Conservation (phyloP, 1,140 invertebrate species). For the Campodea augens region DNA sequence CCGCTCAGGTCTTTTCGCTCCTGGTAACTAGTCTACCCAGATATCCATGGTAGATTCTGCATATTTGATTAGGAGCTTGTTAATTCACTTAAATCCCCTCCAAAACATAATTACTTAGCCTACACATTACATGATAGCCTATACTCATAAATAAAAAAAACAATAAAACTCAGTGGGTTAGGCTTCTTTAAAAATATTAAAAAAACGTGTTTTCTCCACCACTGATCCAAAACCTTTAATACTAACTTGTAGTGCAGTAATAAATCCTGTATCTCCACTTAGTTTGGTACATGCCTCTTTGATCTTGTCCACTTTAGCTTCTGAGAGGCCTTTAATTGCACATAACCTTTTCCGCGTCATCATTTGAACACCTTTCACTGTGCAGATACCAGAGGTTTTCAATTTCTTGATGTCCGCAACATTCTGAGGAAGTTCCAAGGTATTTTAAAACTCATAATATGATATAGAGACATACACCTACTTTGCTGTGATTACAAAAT, state of each 20-base stretch:
- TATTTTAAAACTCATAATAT: background rate
- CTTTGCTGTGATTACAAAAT: background rate
- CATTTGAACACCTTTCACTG: conserved; percentile 64
- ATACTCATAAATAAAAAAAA: too few relatives aligned
- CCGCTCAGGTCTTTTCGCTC: too few relatives aligned
- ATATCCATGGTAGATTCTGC: too few relatives aligned
- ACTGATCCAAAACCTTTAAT: too few relatives aligned
- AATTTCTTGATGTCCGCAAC: conserved; percentile 54
- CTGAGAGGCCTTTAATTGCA: conserved; percentile 55
- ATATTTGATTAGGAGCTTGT: too few relatives aligned
- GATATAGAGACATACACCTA: conserved; percentile 1
- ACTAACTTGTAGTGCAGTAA: conserved; percentile 55
- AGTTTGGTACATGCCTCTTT: conserved; percentile 50
- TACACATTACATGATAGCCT: too few relatives aligned
- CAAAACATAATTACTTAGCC: too few relatives aligned
- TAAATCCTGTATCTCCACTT: conserved; percentile 33
- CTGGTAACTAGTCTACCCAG: too few relatives aligned
- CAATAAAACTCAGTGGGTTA: too few relatives aligned
- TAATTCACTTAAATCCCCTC: too few relatives aligned
- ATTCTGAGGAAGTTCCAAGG: conserved; percentile 21
- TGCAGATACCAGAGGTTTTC: conserved; percentile 55
- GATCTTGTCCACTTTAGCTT: conserved; percentile 65
- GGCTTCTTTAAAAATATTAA: too few relatives aligned
- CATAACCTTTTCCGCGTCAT: conserved; percentile 49
- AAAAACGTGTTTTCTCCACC: too few relatives aligned